These are phyloP conservation scores for Rhinogobio ventralis DNA, from an alignment of 2,797 vertebrate species.

Conservation along the genomic window DNA sequence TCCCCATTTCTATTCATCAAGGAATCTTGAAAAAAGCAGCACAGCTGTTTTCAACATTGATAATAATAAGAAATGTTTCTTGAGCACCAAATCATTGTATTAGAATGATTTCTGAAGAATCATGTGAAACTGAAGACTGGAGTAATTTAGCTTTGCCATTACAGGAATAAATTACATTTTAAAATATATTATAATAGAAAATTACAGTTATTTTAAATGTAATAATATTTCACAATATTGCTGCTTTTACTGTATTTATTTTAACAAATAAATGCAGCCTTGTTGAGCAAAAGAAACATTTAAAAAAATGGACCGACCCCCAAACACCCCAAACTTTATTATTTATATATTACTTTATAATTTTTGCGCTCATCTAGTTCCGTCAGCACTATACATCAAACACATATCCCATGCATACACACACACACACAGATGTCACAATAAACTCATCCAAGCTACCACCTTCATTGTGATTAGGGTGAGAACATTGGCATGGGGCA, in stretches of 20 bases:
- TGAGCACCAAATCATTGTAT: too few relatives aligned
- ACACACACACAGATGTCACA: constrained; percentile 73
- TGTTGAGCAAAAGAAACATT: not conserved
- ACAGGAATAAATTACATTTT: not conserved
- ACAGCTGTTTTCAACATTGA: not conserved
- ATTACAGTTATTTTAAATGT: not conserved
- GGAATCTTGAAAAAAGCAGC: not conserved
- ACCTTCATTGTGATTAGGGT: constrained; percentile 76
- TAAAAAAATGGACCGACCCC: not conserved
- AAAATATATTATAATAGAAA: not conserved
- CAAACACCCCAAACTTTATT: not conserved
- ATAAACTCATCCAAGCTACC: constrained; percentile 73
- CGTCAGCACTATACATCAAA: constrained; percentile 15
- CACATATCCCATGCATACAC: constrained; percentile 38
- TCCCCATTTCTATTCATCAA: not conserved
- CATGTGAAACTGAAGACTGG: not conserved
- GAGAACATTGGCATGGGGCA: constrained; percentile 73
- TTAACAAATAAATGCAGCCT: not conserved
- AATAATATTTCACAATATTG: constrained; percentile 2
- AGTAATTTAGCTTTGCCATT: not conserved
- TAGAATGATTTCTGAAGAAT: not conserved
- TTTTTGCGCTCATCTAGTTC: not conserved
- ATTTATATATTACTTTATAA: not conserved
- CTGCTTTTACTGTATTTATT: not conserved
- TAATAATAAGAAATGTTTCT: not conserved